A percentile compares a stretch with the other conserved stretches of the same genome.
Evolutionary conservation across 2,888 invertebrate species (phyloP).

Genomic region (Embidobia sp.): DNA sequence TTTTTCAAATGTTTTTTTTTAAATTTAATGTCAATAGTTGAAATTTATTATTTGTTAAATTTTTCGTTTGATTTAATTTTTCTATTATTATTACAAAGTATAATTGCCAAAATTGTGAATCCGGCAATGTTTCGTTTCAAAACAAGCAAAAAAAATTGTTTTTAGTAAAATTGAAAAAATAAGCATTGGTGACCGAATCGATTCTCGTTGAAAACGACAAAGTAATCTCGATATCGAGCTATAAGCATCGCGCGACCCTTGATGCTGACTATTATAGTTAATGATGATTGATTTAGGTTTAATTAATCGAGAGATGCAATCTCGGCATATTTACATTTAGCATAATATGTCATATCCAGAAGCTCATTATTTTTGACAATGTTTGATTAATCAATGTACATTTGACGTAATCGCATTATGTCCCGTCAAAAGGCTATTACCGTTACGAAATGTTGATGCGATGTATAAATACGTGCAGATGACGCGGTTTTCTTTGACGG

Average conservation of each 20-base stretch:
- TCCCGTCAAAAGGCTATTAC: neutral
- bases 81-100: too few relatives aligned
- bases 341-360: conserved; percentile 37
- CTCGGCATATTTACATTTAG: conserved; percentile 24
- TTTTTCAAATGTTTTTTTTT: too few relatives aligned
- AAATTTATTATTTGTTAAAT: too few relatives aligned
- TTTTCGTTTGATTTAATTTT: too few relatives aligned
- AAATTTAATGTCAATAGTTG: too few relatives aligned
- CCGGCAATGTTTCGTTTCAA: too few relatives aligned
- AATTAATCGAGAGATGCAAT: conserved; percentile 27
- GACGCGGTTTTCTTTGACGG: neutral
- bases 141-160: too few relatives aligned
- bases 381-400: conserved; percentile 26
- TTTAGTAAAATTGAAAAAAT: neutral
- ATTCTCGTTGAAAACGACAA: too few relatives aligned
- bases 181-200: too few relatives aligned
- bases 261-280: conserved; percentile 1
- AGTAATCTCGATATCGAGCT: neutral
- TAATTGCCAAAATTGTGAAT: too few relatives aligned
- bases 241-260: neutral
- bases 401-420: conserved; percentile 17
- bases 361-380: conserved; percentile 39
- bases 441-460: neutral
- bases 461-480: conserved; percentile 8
- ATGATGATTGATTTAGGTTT: conserved; percentile 32